These are phyloP conservation scores for Taeniopygia guttata DNA, from an alignment of 2,797 vertebrate species.

Conservation along the genomic window DNA sequence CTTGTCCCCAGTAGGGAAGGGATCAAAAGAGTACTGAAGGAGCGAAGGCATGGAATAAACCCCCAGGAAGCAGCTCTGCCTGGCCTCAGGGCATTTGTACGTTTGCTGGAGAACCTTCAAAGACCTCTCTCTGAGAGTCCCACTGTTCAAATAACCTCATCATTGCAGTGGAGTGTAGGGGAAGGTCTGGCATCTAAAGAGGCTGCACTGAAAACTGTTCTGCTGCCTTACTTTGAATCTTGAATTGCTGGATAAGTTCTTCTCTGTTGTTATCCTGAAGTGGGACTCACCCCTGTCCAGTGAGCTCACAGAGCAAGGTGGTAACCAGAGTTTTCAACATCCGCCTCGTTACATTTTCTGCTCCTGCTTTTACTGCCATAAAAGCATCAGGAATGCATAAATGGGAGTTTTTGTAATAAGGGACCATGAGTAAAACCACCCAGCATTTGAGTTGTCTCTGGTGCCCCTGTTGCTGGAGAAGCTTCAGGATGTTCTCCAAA, in stretches of 20 bases:
- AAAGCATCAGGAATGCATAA: background rate
- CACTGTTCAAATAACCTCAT: background rate
- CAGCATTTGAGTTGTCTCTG: background rate
- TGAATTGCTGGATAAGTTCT: background rate
- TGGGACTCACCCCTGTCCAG: background rate
- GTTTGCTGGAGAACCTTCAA: background rate
- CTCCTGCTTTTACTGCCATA: background rate
- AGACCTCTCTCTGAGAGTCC: background rate
- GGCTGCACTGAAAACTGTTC: background rate
- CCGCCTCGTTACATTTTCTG: background rate
- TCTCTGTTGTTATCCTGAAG: background rate
- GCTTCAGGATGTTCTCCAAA: background rate
- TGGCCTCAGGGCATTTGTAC: background rate
- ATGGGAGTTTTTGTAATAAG: background rate
- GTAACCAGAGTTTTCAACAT: background rate
- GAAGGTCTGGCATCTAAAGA: background rate
- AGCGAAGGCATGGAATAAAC: background rate
- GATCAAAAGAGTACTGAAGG: background rate
- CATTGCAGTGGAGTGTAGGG: rapidly evolving
- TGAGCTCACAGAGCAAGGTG: background rate
- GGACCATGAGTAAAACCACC: background rate
- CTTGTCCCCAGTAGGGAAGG: background rate
- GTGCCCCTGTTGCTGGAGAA: background rate
- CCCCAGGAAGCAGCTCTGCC: background rate
- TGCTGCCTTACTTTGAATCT: background rate